Evolutionary conservation across 1,140 invertebrate genomes (phyloP).

Genomic region (Chironomus striatipennis): DNA sequence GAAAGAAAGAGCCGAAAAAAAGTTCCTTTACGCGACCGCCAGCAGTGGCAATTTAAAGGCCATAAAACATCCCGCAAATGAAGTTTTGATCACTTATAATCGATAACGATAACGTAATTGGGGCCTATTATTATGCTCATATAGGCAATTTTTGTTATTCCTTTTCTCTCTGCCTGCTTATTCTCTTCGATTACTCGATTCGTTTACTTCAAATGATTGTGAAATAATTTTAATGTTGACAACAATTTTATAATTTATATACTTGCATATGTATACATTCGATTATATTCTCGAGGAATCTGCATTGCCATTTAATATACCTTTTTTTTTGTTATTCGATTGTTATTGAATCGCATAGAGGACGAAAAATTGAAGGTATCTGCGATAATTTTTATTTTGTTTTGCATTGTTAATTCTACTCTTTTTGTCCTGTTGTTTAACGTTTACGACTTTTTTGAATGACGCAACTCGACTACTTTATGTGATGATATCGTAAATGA

Average conservation of each 20-base stretch:
- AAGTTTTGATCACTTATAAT: slow-evolving; percentile 22
- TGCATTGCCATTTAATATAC: too few relatives aligned
- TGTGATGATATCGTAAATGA: too few relatives aligned
- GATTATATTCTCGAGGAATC: too few relatives aligned
- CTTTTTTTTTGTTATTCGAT: too few relatives aligned
- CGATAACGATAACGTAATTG: slow-evolving; percentile 22
- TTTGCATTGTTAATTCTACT: too few relatives aligned
- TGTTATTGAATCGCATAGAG: too few relatives aligned
- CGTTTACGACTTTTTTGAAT: too few relatives aligned
- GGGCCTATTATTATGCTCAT: slow-evolving; percentile 12
- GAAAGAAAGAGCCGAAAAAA: neutral
- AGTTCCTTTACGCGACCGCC: neutral
- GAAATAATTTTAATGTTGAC: slow-evolving; percentile 23
- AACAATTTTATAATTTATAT: slow-evolving; percentile 18
- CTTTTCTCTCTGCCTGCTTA: neutral
- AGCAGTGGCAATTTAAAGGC: slow-evolving; percentile 19
- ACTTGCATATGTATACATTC: neutral
- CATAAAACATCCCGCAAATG: slow-evolving; percentile 17
- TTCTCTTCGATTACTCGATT: neutral
- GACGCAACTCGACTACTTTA: too few relatives aligned
- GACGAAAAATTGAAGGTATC: too few relatives aligned
- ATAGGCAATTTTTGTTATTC: neutral
- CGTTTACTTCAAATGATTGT: slow-evolving; percentile 18
- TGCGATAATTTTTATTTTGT: too few relatives aligned
- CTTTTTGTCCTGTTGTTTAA: too few relatives aligned